Conservation (phyloP, 2,888 invertebrate genomes). For the Dione juno region DNA sequence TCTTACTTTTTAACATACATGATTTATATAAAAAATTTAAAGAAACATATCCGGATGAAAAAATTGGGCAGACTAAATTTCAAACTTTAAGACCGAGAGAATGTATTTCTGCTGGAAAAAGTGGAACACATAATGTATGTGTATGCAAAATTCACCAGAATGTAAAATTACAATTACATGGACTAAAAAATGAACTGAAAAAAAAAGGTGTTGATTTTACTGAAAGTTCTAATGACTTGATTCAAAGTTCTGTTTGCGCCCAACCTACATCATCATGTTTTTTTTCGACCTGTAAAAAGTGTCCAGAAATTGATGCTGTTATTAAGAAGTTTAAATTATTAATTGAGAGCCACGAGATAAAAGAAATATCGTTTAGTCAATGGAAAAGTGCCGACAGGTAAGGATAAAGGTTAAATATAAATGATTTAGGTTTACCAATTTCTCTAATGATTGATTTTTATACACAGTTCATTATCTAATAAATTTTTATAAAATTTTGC, state of each 20-base stretch:
- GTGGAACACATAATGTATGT: constrained; percentile 43
- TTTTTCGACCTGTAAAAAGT: too few relatives aligned
- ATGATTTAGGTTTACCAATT: too few relatives aligned
- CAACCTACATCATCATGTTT: background rate
- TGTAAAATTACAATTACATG: background rate
- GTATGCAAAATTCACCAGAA: constrained; percentile 2
- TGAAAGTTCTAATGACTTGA: constrained; percentile 2
- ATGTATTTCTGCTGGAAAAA: constrained; percentile 45
- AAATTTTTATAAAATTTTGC: constrained; percentile 1
- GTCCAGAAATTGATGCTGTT: too few relatives aligned
- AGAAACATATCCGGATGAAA: constrained; percentile 32
- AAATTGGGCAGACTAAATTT: constrained; percentile 44
- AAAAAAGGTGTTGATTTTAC: constrained; percentile 34
- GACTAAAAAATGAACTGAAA: constrained; percentile 27
- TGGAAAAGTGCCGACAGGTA: too few relatives aligned
- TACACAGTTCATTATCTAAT: constrained; percentile 6
- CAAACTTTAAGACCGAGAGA: constrained; percentile 45
- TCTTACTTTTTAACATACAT: constrained; percentile 40
- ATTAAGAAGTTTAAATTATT: too few relatives aligned
- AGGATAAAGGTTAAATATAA: too few relatives aligned
- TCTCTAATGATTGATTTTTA: constrained; percentile 42
- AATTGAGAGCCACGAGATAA: too few relatives aligned
- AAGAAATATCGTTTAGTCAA: too few relatives aligned
- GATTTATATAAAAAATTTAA: constrained; percentile 45
- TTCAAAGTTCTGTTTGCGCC: constrained; percentile 44